These are phyloP conservation scores for Dysdera silvatica DNA, from an alignment of 1,140 invertebrate genomes.

Conservation along the genomic window DNA sequence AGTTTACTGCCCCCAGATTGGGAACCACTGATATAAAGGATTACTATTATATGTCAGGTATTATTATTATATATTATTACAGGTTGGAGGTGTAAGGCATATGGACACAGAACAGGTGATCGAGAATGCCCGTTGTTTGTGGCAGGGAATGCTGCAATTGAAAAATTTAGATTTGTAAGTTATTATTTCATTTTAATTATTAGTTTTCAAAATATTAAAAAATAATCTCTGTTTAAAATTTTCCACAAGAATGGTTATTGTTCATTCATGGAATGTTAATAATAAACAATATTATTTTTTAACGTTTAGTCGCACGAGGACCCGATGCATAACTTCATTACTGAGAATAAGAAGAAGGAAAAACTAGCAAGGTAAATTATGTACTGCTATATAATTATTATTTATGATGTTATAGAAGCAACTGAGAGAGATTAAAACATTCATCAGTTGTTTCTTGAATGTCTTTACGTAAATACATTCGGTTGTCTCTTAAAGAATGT, in stretches of 20 bases:
- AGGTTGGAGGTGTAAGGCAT: conserved; percentile 39
- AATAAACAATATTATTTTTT: background rate
- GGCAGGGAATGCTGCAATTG: conserved; percentile 33
- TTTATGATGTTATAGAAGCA: no score
- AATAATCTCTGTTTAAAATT: background rate
- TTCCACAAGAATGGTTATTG: conserved; percentile 7
- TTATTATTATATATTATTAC: conserved; percentile 9
- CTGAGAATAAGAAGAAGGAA: conserved; percentile 32
- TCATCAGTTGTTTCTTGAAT: no score
- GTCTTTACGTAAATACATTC: no score
- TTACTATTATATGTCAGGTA: background rate
- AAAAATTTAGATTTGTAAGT: conserved; percentile 38
- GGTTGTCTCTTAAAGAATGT: no score
- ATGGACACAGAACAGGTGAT: conserved; percentile 39
- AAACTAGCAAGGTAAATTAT: conserved; percentile 33
- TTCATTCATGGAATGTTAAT: background rate
- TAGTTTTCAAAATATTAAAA: conserved; percentile 4
- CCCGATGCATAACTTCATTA: conserved; percentile 38
- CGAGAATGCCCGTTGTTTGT: conserved; percentile 39
- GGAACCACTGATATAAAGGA: no score
- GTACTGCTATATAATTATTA: no score
- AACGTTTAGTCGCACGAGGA: conserved; percentile 35
- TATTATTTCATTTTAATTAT: background rate
- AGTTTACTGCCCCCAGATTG: no score
- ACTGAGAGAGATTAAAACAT: no score